phyloP scores from a whole-genome alignment of 2,888 invertebrate species.

The Mythimna loreyi region DNA sequence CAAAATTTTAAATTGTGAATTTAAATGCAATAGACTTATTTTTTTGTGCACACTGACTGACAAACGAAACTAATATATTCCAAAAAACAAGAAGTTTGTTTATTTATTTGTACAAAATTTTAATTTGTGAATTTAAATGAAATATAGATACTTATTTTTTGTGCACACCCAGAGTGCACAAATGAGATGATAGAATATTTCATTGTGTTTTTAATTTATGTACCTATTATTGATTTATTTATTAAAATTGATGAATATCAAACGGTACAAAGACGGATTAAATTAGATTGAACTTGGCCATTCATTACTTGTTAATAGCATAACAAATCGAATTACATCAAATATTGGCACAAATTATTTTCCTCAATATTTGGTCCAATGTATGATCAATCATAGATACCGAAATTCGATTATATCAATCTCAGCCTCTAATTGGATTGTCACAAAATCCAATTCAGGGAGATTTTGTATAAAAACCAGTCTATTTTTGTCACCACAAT shows the following conservation, averaged over 20 bases:
- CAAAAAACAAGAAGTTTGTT: no score
- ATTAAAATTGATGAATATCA: background rate
- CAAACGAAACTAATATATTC: no score
- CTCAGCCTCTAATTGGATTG: constrained; percentile 37
- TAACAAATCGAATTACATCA: background rate
- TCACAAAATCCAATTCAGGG: constrained; percentile 34
- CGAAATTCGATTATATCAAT: constrained; percentile 22
- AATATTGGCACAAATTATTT: background rate
- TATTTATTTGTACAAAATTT: no score
- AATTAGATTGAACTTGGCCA: background rate
- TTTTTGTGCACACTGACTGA: no score
- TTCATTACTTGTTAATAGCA: background rate
- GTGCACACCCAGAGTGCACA: background rate
- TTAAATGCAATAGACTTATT: no score
- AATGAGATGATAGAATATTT: no score
- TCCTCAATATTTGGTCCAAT: background rate
- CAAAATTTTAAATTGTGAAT: no score
- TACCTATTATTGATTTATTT: background rate
- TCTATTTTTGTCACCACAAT: constrained; percentile 29
- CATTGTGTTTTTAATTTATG: no score
- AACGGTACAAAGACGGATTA: background rate
- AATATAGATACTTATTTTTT: no score
- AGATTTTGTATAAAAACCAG: constrained; percentile 27
- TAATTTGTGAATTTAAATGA: no score
- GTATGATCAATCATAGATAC: constrained; percentile 1